phyloP scores from a whole-genome alignment of 2,797 vertebrate genomes.

The Syncerus caffer region DNA sequence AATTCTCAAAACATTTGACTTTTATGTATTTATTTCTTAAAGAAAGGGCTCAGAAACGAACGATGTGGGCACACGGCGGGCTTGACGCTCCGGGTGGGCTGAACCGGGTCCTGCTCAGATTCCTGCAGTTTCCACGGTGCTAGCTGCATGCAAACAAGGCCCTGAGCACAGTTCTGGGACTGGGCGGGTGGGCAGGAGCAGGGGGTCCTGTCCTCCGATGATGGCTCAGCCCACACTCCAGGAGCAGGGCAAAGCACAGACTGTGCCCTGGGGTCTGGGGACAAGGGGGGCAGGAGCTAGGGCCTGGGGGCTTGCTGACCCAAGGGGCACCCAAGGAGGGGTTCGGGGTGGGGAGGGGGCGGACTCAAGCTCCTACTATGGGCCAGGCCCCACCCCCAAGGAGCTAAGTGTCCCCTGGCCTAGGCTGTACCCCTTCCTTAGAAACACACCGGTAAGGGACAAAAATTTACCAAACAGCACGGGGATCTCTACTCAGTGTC shows the following conservation, averaged over 20 bases:
- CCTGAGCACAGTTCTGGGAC: neutral
- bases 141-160: neutral
- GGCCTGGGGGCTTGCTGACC: neutral
- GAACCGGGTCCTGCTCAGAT: neutral
- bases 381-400: neutral
- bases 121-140: neutral
- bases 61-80: neutral
- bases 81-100: neutral
- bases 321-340: rapidly evolving
- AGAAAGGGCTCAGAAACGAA: neutral
- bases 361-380: neutral
- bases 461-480: neutral
- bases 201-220: neutral
- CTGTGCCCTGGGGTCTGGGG: neutral
- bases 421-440: neutral
- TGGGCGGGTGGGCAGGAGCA: neutral
- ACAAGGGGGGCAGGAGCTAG: neutral
- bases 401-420: neutral
- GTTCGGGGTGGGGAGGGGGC: too few relatives aligned
- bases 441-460: neutral
- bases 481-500: neutral
- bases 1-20: neutral
- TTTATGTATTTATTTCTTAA: neutral
- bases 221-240: neutral
- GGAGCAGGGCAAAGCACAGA: neutral